phyloP scores from a whole-genome alignment of 2,797 vertebrate species.

The Acanthurus tractus region DNA sequence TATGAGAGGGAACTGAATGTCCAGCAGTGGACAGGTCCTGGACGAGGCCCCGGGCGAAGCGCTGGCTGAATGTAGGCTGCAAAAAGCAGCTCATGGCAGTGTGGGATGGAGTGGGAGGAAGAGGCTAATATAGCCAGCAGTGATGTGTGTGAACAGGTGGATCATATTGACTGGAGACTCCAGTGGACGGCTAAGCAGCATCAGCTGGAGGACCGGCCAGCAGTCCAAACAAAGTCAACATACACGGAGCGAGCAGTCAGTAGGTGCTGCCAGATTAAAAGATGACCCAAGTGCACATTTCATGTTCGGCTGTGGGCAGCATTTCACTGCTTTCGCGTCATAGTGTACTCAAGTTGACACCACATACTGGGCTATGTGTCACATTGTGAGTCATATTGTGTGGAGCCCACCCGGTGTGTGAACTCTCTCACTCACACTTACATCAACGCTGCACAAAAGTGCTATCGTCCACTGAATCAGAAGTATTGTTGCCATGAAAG shows the following conservation, averaged over 20 bases:
- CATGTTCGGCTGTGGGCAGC: constrained; percentile 14
- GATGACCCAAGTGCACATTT: background rate
- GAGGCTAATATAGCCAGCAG: constrained; percentile 52
- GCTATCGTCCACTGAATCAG: constrained; percentile 52
- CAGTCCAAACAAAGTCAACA: background rate
- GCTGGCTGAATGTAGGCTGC: constrained; percentile 41
- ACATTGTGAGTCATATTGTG: constrained; percentile 63
- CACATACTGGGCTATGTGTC: constrained; percentile 46
- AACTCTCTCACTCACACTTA: constrained; percentile 56
- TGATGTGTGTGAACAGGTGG: constrained; percentile 48
- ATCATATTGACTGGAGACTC: constrained; percentile 25
- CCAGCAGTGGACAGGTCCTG: constrained; percentile 48
- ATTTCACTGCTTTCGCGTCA: constrained; percentile 20
- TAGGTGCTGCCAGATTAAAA: constrained; percentile 8
- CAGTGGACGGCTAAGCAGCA: constrained; percentile 17
- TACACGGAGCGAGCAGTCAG: background rate
- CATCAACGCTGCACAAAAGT: constrained; percentile 31
- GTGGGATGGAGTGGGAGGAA: constrained; percentile 51
- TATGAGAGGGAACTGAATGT: constrained; percentile 40
- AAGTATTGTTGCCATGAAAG: constrained; percentile 30
- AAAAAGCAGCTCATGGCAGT: constrained; percentile 52
- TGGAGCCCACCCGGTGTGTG: constrained; percentile 59
- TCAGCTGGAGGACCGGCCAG: constrained; percentile 13
- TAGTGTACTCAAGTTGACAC: constrained; percentile 30
- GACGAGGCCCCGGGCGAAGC: constrained; percentile 62